These are phyloP conservation scores for Cyanoderma ruficeps DNA, from an alignment of 2,113 vertebrate genomes.

Conservation along the genomic window DNA sequence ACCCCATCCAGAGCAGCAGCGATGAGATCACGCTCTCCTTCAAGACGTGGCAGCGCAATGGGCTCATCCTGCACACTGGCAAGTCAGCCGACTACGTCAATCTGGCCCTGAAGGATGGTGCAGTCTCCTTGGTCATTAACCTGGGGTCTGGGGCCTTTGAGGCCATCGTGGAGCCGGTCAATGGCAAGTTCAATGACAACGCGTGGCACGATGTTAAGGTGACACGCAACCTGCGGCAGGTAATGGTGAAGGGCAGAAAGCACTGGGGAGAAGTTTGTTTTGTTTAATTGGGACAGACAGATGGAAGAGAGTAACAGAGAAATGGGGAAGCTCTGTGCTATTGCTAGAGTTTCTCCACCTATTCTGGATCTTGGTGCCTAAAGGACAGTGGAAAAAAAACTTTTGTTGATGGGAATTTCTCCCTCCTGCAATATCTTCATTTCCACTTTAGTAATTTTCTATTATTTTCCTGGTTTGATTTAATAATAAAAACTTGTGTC, in stretches of 20 bases:
- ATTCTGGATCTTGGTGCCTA: background rate
- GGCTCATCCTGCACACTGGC: constrained; percentile 97
- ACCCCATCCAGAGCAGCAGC: constrained; percentile 98
- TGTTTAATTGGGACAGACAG: background rate
- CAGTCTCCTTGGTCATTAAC: constrained; percentile 97
- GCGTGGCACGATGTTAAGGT: constrained; percentile 98
- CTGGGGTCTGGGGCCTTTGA: constrained; percentile 98
- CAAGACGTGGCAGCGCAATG: constrained; percentile 97
- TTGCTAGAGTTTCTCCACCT: background rate
- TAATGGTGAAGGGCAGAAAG: constrained; percentile 81
- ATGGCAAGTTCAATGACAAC: constrained; percentile 99
- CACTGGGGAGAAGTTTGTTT: background rate
- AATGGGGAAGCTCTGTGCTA: background rate
- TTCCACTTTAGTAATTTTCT: constrained; percentile 38
- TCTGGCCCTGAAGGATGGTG: constrained; percentile 95
- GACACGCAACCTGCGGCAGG: constrained; percentile 98
- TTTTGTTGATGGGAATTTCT: background rate
- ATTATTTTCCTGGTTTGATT: constrained; percentile 31
- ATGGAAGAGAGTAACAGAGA: background rate
- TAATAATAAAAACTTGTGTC: constrained; percentile 66
- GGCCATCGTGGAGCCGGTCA: constrained; percentile 97
- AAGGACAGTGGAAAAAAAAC: constrained; percentile 3
- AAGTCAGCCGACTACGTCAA: constrained; percentile 98
- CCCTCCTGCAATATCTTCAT: constrained; percentile 42
- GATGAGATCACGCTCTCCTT: constrained; percentile 98